These are phyloP conservation scores for Coreoperca whiteheadi DNA, from an alignment of 2,113 vertebrate species.

Conservation along the genomic window DNA sequence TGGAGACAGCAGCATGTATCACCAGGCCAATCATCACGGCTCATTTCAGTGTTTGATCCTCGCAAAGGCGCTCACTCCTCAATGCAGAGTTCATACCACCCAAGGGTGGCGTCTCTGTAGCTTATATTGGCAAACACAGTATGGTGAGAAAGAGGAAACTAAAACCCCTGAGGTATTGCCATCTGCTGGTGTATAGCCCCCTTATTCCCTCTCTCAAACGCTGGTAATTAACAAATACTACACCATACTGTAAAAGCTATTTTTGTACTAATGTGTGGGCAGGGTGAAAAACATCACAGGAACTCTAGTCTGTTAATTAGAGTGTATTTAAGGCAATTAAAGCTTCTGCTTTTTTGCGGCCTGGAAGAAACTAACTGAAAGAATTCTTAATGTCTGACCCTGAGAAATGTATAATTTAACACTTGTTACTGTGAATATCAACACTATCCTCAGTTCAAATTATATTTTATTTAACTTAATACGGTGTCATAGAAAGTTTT, in stretches of 20 bases:
- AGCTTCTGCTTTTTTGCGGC: constrained; percentile 53
- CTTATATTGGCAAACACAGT: constrained; percentile 67
- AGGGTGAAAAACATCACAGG: constrained; percentile 65
- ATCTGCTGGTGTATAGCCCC: constrained; percentile 62
- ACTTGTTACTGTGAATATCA: constrained; percentile 54
- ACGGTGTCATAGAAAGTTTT: constrained; percentile 35
- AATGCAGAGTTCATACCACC: constrained; percentile 58
- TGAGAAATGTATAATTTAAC: constrained; percentile 58
- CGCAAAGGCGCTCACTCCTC: constrained; percentile 56
- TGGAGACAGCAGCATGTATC: constrained; percentile 59
- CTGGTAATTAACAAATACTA: constrained; percentile 73
- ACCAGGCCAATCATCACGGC: constrained; percentile 64
- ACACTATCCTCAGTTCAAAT: constrained; percentile 21
- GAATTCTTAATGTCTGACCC: constrained; percentile 75
- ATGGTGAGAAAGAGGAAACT: constrained; percentile 50
- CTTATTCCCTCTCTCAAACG: constrained; percentile 55
- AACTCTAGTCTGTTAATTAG: constrained; percentile 75
- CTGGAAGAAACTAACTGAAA: constrained; percentile 66
- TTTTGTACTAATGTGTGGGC: constrained; percentile 68
- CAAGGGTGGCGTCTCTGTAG: constrained; percentile 62
- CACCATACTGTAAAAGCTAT: constrained; percentile 71
- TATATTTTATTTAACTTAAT: not conserved
- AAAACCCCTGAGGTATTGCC: constrained; percentile 65
- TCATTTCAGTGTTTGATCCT: constrained; percentile 77
- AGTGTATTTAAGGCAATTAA: constrained; percentile 78